Percentiles rank a stretch among this genome's conserved stretches.
Conservation (phyloP, 2,113 vertebrate species). For the Casuarius casuarius region DNA sequence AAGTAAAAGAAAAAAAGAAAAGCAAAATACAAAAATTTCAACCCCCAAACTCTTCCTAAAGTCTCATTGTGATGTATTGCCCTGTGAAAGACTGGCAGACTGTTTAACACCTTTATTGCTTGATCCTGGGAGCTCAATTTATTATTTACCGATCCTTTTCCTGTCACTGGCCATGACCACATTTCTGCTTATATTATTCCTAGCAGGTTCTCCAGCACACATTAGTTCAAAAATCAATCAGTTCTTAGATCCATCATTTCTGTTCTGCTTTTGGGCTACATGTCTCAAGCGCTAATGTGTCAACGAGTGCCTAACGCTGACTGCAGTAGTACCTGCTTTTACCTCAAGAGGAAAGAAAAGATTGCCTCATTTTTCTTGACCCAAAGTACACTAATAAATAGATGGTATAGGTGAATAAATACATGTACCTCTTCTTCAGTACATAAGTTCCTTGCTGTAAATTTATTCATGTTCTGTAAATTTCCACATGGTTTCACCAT, state of each 20-base stretch:
- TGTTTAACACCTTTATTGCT: conserved; percentile 28
- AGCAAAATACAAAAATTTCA: background rate
- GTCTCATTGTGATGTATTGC: background rate
- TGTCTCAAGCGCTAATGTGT: background rate
- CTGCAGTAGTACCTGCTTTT: background rate
- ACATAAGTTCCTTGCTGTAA: background rate
- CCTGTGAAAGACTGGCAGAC: conserved; percentile 6
- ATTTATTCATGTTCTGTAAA: background rate
- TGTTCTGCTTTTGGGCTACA: background rate
- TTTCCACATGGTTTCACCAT: background rate
- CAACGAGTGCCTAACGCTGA: background rate
- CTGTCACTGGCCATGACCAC: conserved; percentile 1
- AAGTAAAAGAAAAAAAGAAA: background rate
- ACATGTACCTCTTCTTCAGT: background rate
- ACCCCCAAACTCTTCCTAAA: background rate
- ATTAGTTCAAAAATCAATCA: conserved; percentile 50
- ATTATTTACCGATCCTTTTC: conserved; percentile 33
- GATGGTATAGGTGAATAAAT: background rate
- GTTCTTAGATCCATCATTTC: conserved; percentile 26
- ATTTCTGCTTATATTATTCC: conserved; percentile 35
- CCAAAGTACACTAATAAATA: background rate
- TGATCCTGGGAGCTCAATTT: conserved; percentile 38
- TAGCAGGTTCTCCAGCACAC: conserved; percentile 3
- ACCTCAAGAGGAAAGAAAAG: background rate
- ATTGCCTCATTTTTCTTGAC: background rate